Percentiles rank a stretch among this genome's conserved stretches.
These are phyloP conservation scores for Lycaon pictus DNA, from an alignment of 2,113 vertebrate species.

Conservation along the genomic window DNA sequence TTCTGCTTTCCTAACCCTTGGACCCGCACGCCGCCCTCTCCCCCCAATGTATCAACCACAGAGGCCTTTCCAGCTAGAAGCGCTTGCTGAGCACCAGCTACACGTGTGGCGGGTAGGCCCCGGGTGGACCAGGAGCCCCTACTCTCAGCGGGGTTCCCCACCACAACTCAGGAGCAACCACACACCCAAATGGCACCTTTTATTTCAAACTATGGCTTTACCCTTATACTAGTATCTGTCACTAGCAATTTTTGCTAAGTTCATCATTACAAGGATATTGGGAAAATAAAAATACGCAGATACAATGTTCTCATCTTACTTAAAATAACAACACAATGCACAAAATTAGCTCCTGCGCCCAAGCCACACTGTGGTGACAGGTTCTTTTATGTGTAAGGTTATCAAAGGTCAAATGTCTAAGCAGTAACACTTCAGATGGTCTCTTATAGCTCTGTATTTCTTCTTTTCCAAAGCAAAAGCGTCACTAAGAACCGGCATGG, in stretches of 20 bases:
- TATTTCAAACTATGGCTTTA: neutral
- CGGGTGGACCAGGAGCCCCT: neutral
- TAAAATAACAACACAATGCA: neutral
- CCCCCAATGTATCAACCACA: neutral
- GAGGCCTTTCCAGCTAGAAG: neutral
- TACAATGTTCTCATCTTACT: neutral
- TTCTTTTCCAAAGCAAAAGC: neutral
- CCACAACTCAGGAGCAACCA: neutral
- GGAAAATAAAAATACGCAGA: neutral
- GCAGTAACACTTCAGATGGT: neutral
- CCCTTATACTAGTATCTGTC: neutral
- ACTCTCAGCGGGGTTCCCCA: neutral
- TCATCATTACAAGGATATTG: neutral
- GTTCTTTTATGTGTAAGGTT: neutral
- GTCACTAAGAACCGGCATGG: neutral
- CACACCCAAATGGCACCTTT: neutral
- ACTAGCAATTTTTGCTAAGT: neutral
- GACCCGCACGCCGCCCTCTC: fast-evolving
- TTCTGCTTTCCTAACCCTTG: neutral
- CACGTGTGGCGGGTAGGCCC: neutral
- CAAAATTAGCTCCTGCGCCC: neutral
- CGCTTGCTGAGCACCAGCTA: neutral
- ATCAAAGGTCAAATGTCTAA: neutral
- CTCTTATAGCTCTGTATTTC: neutral
- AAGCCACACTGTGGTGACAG: neutral